Evolutionary conservation across 2,113 vertebrate species (phyloP).

Genomic region (Vulpes vulpes): DNA sequence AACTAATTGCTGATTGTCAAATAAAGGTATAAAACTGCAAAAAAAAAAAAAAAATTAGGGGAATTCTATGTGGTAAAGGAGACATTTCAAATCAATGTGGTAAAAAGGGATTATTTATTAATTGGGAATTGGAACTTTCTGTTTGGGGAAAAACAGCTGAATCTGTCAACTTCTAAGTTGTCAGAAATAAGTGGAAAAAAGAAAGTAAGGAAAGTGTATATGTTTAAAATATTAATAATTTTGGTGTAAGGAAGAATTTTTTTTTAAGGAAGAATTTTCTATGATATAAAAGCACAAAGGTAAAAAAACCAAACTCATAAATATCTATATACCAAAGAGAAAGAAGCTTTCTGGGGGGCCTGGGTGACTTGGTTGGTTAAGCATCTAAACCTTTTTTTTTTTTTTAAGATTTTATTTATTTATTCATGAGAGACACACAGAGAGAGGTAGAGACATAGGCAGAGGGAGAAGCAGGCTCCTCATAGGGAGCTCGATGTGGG

Average conservation of each 20-base stretch:
- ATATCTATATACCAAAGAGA: background rate
- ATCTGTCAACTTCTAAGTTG: background rate
- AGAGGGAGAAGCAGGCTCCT: too few species aligned
- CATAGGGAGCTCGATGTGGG: too few species aligned
- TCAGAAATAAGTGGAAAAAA: background rate
- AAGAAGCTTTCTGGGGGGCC: background rate
- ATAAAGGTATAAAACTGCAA: too few species aligned
- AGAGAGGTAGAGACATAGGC: too few species aligned
- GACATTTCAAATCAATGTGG: background rate
- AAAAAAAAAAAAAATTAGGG: background rate
- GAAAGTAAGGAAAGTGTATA: background rate
- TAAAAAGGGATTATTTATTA: background rate
- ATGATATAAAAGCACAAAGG: background rate
- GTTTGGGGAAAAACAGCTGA: background rate
- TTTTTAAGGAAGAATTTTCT: slow-evolving; percentile 9
- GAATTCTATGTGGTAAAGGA: background rate
- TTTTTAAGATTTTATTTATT: background rate
- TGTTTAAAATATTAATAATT: background rate
- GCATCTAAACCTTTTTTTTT: background rate
- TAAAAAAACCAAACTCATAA: background rate
- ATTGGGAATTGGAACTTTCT: background rate
- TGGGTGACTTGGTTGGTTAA: background rate
- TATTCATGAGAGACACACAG: too few species aligned
- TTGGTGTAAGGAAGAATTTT: background rate
- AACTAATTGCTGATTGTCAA: too few species aligned